Conservation (phyloP, 2,113 vertebrate genomes). For the Aptenodytes patagonicus region DNA sequence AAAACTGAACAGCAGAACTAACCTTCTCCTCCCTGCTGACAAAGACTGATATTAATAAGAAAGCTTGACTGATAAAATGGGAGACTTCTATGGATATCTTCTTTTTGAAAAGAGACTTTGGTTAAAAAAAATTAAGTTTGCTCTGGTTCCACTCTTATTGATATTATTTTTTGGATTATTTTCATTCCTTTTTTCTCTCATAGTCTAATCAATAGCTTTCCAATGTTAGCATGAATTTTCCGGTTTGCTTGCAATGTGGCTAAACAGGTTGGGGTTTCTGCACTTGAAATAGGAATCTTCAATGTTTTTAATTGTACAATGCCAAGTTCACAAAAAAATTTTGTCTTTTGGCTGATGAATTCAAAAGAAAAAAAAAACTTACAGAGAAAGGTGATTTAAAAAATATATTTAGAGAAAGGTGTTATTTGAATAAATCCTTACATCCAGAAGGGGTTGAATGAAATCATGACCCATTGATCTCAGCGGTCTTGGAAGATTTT, state of each 20-base stretch:
- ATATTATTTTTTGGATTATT: neutral
- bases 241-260: neutral
- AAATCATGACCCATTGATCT: neutral
- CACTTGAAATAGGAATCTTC: neutral
- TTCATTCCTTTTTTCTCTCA: neutral
- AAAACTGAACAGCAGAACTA: neutral
- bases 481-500: neutral
- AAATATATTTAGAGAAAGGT: neutral
- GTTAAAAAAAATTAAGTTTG: neutral
- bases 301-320: neutral
- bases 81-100: neutral
- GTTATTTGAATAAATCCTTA: neutral
- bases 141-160: neutral
- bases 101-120: neutral
- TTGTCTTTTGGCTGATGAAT: neutral
- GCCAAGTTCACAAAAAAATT: rapidly evolving
- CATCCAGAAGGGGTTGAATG: neutral
- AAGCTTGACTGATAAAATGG: neutral
- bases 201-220: neutral
- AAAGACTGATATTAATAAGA: neutral
- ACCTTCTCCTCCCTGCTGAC: neutral
- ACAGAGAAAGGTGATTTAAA: neutral
- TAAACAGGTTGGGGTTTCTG: neutral
- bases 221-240: neutral
- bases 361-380: neutral